These are phyloP conservation scores for Halocynthia roretzi DNA, from an alignment of 23 tunicate genomes.

Conservation along the genomic window DNA sequence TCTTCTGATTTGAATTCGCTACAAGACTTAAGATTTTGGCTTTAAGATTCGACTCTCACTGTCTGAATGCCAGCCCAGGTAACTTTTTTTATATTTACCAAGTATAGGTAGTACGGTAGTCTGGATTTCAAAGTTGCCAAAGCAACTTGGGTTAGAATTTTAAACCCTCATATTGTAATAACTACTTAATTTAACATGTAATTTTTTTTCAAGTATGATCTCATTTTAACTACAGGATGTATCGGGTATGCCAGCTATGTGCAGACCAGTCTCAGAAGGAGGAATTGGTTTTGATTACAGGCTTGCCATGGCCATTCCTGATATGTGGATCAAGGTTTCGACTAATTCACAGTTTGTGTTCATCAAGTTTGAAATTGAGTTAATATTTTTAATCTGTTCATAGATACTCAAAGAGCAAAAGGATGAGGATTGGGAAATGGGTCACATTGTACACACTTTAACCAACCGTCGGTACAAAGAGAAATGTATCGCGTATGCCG, in stretches of 20 bases:
- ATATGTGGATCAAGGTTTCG: constrained; percentile 89
- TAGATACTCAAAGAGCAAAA: constrained; percentile 78
- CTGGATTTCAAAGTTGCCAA: too few relatives aligned
- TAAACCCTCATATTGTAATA: too few relatives aligned
- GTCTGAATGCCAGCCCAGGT: too few relatives aligned
- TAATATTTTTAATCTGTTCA: neutral
- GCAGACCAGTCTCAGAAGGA: constrained; percentile 86
- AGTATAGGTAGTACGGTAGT: neutral
- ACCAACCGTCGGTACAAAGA: constrained; percentile 93
- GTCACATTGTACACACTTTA: constrained; percentile 71
- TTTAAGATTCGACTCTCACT: too few relatives aligned
- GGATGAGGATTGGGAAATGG: constrained; percentile 96
- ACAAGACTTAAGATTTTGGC: too few relatives aligned
- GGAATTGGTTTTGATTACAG: constrained; percentile 97
- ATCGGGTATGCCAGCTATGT: constrained; percentile 99
- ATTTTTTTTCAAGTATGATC: neutral
- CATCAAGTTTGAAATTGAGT: neutral
- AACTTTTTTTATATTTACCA: too few relatives aligned
- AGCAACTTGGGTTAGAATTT: too few relatives aligned
- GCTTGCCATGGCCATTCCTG: constrained; percentile 98
- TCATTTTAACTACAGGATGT: constrained; percentile 59
- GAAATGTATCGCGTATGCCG: constrained; percentile 97
- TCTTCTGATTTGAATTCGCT: too few relatives aligned
- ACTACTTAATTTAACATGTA: neutral
- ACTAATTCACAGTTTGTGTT: neutral